A percentile compares a stretch with the other conserved stretches of the same genome.
These are phyloP conservation scores for Tyria jacobaeae DNA, from an alignment of 2,888 invertebrate species.

Conservation along the genomic window DNA sequence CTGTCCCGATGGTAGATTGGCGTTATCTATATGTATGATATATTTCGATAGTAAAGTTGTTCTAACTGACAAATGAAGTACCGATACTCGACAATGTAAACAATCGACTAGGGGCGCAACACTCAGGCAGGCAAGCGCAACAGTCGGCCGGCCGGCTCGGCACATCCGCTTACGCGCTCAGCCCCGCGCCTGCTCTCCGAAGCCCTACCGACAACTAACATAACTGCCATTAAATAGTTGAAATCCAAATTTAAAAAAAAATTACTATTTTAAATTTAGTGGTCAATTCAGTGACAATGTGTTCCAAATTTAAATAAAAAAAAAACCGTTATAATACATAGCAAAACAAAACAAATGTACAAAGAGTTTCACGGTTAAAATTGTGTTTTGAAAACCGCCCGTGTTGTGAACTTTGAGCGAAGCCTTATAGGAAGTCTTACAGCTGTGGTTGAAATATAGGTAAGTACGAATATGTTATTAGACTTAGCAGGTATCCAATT, in stretches of 20 bases:
- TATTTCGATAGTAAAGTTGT: too few species aligned
- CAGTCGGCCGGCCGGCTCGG: conserved; percentile 77
- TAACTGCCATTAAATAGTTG: conserved; percentile 34
- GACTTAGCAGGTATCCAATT: conserved; percentile 59
- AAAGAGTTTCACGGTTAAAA: conserved; percentile 33
- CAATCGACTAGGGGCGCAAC: conserved; percentile 69
- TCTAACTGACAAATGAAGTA: neutral
- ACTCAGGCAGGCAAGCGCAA: conserved; percentile 68
- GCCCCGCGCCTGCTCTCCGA: conserved; percentile 71
- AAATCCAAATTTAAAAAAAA: conserved; percentile 15
- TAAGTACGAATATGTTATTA: conserved; percentile 59
- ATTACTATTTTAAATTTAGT: conserved; percentile 12
- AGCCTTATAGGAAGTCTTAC: conserved; percentile 68
- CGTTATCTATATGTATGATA: too few species aligned
- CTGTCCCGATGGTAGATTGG: too few species aligned
- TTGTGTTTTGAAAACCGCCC: conserved; percentile 52
- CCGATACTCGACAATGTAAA: conserved; percentile 63
- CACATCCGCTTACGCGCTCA: conserved; percentile 84
- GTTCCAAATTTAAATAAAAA: conserved; percentile 29
- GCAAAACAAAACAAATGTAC: conserved; percentile 33
- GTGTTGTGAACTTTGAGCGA: conserved; percentile 56
- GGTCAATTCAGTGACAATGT: conserved; percentile 45
- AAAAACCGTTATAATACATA: conserved; percentile 25
- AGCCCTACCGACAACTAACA: conserved; percentile 42
- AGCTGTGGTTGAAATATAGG: conserved; percentile 63